Evolutionary conservation across 2,888 invertebrate species (phyloP).

Genomic region (Terebella lapidaria): DNA sequence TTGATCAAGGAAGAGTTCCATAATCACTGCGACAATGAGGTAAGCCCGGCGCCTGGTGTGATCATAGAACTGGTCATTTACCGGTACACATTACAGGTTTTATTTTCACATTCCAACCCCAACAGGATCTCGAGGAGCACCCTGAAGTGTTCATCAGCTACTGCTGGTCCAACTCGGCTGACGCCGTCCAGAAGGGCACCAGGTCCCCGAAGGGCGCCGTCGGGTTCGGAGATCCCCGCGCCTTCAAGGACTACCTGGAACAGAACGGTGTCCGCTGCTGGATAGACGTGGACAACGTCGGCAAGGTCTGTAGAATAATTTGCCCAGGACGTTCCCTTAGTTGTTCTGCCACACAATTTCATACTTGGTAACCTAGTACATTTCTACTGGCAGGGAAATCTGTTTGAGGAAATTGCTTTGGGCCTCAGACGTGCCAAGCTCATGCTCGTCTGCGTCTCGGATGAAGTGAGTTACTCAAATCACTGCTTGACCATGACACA

Average conservation of each 20-base stretch:
- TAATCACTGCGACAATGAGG: no score
- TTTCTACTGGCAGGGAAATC: constrained; percentile 43
- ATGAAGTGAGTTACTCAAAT: constrained; percentile 35
- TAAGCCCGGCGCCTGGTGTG: no score
- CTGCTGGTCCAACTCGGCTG: constrained; percentile 48
- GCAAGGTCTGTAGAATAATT: constrained; percentile 27
- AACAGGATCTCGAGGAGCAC: no score
- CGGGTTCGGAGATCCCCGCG: constrained; percentile 47
- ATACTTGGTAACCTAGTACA: no score
- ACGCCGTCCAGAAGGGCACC: constrained; percentile 36
- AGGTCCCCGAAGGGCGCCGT: constrained; percentile 27
- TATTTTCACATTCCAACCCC: no score
- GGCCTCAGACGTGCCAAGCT: constrained; percentile 44
- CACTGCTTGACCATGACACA: no score
- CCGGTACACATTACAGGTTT: no score
- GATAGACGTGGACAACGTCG: constrained; percentile 43
- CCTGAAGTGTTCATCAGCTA: constrained; percentile 44
- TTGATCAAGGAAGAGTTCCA: no score
- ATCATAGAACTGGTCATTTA: no score
- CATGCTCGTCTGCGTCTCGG: constrained; percentile 47
- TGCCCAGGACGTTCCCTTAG: no score
- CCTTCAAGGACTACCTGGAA: constrained; percentile 39
- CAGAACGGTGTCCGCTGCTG: constrained; percentile 41
- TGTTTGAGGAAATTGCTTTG: constrained; percentile 48
- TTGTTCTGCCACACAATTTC: no score